Percentiles rank a stretch among this genome's conserved stretches.
These are phyloP conservation scores for Hydrolagus colliei DNA, from an alignment of 2,797 vertebrate genomes.

Conservation along the genomic window DNA sequence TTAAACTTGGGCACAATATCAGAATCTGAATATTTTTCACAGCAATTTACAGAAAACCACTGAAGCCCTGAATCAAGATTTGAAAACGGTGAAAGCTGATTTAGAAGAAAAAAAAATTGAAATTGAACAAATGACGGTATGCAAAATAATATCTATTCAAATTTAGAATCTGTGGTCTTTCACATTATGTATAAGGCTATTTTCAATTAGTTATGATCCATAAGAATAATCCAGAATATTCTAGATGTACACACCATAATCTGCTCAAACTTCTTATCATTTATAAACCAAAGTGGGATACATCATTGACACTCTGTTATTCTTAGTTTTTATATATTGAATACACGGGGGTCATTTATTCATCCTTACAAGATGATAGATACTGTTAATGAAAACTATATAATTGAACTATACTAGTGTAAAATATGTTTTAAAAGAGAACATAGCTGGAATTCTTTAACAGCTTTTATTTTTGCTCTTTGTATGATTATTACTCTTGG, in stretches of 20 bases:
- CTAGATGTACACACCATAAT: background rate
- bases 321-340: background rate
- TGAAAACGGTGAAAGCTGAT: constrained; percentile 48
- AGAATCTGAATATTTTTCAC: constrained; percentile 31
- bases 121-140: constrained; percentile 49
- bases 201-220: background rate
- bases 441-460: constrained; percentile 8
- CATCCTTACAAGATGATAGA: background rate
- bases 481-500: background rate
- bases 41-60: constrained; percentile 55
- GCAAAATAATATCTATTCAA: constrained; percentile 29
- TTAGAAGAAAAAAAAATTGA: constrained; percentile 47
- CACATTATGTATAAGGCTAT: background rate
- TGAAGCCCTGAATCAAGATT: constrained; percentile 49
- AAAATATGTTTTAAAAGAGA: background rate
- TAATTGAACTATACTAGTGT: background rate
- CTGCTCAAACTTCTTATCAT: background rate
- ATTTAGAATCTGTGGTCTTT: background rate
- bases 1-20: background rate
- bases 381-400: background rate
- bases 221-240: background rate
- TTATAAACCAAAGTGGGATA: background rate
- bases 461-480: background rate
- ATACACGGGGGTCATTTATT: background rate
- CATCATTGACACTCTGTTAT: background rate